Base-by-base conservation (phyloP, 2,888 invertebrate genomes). In the Camponotus fellah region DNA sequence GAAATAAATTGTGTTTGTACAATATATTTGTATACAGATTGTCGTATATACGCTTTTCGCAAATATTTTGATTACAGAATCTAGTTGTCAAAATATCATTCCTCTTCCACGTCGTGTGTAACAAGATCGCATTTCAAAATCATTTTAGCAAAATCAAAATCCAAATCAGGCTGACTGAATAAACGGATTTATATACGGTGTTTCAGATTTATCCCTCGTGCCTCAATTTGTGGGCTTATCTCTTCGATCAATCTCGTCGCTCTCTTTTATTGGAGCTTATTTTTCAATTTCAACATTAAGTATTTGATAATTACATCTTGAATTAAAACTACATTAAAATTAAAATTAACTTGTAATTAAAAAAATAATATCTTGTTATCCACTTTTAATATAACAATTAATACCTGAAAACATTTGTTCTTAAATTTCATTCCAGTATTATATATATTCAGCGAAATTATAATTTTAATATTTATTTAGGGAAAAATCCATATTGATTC, bases 51-150 rank as follows among this genome's bases (percentile, higher is more conserved):
- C 14, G n/a, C 8, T 32, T 0, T 53, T 34, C 3, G 21, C 9
- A 65, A 75, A 37, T 65, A 32, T 75, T 75, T 46, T 14, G 12
- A 43, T 75, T 46, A 5, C 3, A 21, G 14, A 64, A 43, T 34
- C 46, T n/a, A 74, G 32, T 43, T 62, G 14, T 32, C 9, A 14
- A 46, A 43, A 43, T 74, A 62, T 49, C 8, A 53, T 75, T 64
- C 12, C 21, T 40, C 12, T 65, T 21, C n/a, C 17, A 43, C 17
- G n/a, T 60, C 8, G 4, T 32, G 32, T 17, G 26, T 14, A n/a
- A n/a, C 34, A 60, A 37, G 14, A 74, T 74, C 12, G 26, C 17
- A 60, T 62, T 58, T 72, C 17, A 26, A n/a, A 43, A 43, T 8
- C 2, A 43, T 8, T 58, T 72, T 58, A 72, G n/a, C n/a, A n/a